Conservation (phyloP, 2,888 invertebrate species). For the Panzeria rudis region DNA sequence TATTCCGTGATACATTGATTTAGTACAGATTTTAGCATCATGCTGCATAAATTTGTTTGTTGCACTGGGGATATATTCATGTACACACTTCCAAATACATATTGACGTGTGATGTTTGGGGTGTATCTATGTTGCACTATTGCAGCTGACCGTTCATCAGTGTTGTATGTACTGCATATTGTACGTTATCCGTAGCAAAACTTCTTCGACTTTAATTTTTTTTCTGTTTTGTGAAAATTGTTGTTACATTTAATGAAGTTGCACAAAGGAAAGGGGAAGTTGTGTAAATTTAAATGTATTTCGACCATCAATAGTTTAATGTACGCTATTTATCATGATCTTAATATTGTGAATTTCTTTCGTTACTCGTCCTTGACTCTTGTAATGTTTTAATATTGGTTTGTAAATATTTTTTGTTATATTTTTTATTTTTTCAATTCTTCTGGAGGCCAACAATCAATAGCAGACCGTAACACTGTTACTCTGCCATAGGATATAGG, state of each 20-base stretch:
- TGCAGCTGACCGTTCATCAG: slow-evolving; percentile 11
- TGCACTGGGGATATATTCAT: background rate
- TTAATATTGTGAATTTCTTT: background rate
- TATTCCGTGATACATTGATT: slow-evolving; percentile 62
- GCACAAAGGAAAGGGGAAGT: background rate
- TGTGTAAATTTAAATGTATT: background rate
- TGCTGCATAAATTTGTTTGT: slow-evolving; percentile 8
- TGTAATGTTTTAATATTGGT: background rate
- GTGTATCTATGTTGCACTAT: background rate
- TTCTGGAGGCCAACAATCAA: too few species aligned
- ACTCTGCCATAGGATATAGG: too few species aligned
- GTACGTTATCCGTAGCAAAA: slow-evolving; percentile 47
- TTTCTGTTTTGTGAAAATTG: background rate
- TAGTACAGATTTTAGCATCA: slow-evolving; percentile 48
- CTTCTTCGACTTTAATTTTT: slow-evolving; percentile 18
- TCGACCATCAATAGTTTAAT: background rate
- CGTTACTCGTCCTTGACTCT: slow-evolving; percentile 31
- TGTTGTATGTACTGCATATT: background rate
- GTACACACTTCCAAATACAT: background rate
- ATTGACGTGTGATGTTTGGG: slow-evolving; percentile 16
- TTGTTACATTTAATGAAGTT: background rate
- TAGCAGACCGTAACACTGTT: too few species aligned
- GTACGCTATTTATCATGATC: slow-evolving; percentile 14
- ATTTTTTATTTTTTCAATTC: too few species aligned
- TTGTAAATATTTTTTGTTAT: too few species aligned